Conservation (phyloP, 92 coral and sea anemone species). For the Phenganax marumi region DNA sequence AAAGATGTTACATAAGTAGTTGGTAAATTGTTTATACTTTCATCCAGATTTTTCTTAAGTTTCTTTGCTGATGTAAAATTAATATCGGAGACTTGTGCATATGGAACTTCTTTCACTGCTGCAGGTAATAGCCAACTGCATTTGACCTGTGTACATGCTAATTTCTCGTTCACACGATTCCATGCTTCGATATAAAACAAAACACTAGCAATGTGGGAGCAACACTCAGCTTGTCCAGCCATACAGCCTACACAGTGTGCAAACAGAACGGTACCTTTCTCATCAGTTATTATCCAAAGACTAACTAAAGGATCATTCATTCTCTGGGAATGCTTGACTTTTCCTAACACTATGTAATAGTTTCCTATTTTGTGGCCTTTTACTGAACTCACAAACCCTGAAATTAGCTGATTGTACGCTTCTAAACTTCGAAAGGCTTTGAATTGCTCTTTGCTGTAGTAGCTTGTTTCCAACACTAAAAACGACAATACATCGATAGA, state of each 20-base stretch:
- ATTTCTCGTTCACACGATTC: slow-evolving; percentile 31
- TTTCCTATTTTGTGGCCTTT: slow-evolving; percentile 49
- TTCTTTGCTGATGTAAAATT: slow-evolving; percentile 7
- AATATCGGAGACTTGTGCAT: slow-evolving; percentile 29
- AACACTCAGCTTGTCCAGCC: slow-evolving; percentile 21
- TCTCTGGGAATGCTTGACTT: slow-evolving; percentile 61
- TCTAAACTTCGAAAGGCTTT: slow-evolving; percentile 61
- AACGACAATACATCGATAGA: slow-evolving; percentile 35
- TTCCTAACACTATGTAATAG: slow-evolving; percentile 50
- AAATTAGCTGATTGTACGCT: slow-evolving; percentile 58
- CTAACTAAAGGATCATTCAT: slow-evolving; percentile 61
- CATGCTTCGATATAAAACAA: slow-evolving; percentile 10
- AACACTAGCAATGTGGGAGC: background rate
- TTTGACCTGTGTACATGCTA: slow-evolving; percentile 42
- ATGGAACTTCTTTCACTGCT: slow-evolving; percentile 17
- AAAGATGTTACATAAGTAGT: slow-evolving; percentile 1
- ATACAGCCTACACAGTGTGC: slow-evolving; percentile 41
- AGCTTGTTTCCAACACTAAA: slow-evolving; percentile 56
- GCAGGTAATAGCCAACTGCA: slow-evolving; percentile 32
- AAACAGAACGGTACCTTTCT: slow-evolving; percentile 51
- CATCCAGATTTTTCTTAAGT: background rate
- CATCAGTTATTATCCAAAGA: slow-evolving; percentile 56
- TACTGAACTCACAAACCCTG: slow-evolving; percentile 60
- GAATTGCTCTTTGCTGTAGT: slow-evolving; percentile 50
- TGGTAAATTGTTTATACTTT: slow-evolving; percentile 3